Evolutionary conservation across 1,140 invertebrate genomes (phyloP), one percentile per base, ranked within the genome.

Genomic region (Atopsyche davidsoni): DNA sequence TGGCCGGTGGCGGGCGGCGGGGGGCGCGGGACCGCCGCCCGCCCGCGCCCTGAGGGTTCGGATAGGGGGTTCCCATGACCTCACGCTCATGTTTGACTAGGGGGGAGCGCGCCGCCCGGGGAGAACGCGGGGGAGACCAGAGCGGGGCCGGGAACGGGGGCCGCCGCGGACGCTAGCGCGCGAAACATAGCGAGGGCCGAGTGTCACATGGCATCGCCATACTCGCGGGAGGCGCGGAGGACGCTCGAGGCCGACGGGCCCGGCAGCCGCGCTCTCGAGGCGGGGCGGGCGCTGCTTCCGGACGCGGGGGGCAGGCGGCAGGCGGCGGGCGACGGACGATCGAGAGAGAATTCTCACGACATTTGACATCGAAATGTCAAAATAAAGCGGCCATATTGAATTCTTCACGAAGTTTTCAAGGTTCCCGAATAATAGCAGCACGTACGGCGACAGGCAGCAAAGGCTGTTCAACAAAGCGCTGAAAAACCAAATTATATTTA

Each of bases 311-410:
- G 13, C 35, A n/a, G 35, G 17, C 35, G 35, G 22, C n/a, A 14
- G 65, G 61, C 61, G 60, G 59, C 56, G 62, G 65, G 59, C 58
- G 61, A 61, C 59, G 65, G 62, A 60, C 59, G 63, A 62, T 68
- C 66, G 66, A n/a, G n/a, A n/a, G 64, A 49, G 66, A 69, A 69
- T 67, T 68, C 67, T 70, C 68, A 73, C 70, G 69, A 71, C 69
- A 67, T 65, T 72, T 72, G 70, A 73, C 71, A 73, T 67, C 65
- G 65, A 72, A 70, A 72, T 68, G 71, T 73, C 71, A 73, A 73
- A 73, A 73, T 73, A 73, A 70, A 70, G 67, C 68, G 69, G 66
- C 68, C 67, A 73, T 55, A 38, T 55, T 55, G 53, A 46, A 55
- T 55, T 55, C 53, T 49, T 49, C 23, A 24, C n/a, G 24, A 52